phyloP scores from a whole-genome alignment of 1,140 invertebrate genomes.

The Orussus abietinus region DNA sequence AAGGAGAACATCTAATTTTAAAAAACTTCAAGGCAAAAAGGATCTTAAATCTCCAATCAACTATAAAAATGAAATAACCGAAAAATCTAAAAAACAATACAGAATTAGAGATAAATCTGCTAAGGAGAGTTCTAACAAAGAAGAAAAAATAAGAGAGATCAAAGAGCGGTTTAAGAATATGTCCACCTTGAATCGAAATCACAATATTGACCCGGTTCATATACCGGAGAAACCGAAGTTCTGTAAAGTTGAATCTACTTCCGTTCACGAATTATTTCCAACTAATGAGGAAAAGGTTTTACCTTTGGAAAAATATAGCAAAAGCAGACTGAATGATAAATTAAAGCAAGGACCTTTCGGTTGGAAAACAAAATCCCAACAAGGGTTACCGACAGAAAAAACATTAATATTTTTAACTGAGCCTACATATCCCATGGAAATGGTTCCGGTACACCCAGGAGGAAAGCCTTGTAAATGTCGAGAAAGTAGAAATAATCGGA shows the following conservation, averaged over 20 bases:
- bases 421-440: conserved; percentile 23
- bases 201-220: conserved; percentile 15
- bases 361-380: conserved; percentile 28
- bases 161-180: conserved; percentile 12
- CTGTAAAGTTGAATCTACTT: conserved; percentile 5
- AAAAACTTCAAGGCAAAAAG: too few relatives aligned
- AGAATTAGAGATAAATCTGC: too few relatives aligned
- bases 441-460: conserved; percentile 21
- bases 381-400: conserved; percentile 24
- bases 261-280: background rate
- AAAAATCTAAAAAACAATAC: too few relatives aligned
- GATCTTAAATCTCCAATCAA: too few relatives aligned
- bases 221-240: conserved; percentile 9
- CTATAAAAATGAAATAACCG: too few relatives aligned
- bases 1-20: too few relatives aligned
- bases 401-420: conserved; percentile 31
- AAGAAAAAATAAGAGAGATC: conserved; percentile 9
- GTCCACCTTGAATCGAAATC: conserved; percentile 1
- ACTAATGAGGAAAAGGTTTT: too few relatives aligned
- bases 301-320: too few relatives aligned
- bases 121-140: too few relatives aligned
- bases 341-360: conserved; percentile 24
- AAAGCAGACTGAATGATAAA: too few relatives aligned
- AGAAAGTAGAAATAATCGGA: conserved; percentile 33
- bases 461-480: conserved; percentile 34